Evolutionary conservation across 2,797 vertebrate genomes (phyloP).

Genomic region (Garrulus glandarius): DNA sequence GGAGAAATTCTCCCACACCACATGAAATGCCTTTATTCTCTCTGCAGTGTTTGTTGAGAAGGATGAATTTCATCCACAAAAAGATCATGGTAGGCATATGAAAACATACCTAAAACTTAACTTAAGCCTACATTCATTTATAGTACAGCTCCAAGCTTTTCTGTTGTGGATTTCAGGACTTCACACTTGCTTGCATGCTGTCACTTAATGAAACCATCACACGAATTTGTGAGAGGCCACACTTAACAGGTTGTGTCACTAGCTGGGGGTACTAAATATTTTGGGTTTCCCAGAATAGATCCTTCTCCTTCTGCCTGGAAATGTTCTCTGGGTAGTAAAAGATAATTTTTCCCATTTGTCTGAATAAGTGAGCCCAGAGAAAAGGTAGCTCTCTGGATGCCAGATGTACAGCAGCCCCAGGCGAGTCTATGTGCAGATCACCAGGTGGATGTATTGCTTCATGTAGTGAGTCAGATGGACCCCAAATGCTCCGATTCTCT

Average conservation of each 20-base stretch:
- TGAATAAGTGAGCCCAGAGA: neutral
- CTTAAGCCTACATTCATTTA: neutral
- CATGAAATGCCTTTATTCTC: neutral
- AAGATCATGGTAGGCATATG: neutral
- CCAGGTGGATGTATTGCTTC: neutral
- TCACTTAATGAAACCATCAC: neutral
- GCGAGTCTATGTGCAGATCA: neutral
- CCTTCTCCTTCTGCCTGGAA: conserved; percentile 19
- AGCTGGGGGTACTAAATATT: neutral
- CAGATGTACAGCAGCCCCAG: conserved; percentile 34
- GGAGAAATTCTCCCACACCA: neutral
- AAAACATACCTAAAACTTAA: neutral
- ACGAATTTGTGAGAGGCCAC: neutral
- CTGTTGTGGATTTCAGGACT: neutral
- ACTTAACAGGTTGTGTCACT: neutral
- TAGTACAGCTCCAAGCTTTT: neutral
- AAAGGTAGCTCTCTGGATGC: conserved; percentile 43
- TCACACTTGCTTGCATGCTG: neutral
- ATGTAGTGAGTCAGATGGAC: neutral
- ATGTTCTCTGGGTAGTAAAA: conserved; percentile 36
- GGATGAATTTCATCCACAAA: neutral
- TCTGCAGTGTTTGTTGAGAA: neutral
- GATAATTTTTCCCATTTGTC: conserved; percentile 41
- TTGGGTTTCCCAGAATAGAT: conserved; percentile 15
- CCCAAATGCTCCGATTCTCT: neutral